These are phyloP conservation scores for Chydorus sphaericus DNA, from an alignment of 2,888 invertebrate species.

Conservation along the genomic window DNA sequence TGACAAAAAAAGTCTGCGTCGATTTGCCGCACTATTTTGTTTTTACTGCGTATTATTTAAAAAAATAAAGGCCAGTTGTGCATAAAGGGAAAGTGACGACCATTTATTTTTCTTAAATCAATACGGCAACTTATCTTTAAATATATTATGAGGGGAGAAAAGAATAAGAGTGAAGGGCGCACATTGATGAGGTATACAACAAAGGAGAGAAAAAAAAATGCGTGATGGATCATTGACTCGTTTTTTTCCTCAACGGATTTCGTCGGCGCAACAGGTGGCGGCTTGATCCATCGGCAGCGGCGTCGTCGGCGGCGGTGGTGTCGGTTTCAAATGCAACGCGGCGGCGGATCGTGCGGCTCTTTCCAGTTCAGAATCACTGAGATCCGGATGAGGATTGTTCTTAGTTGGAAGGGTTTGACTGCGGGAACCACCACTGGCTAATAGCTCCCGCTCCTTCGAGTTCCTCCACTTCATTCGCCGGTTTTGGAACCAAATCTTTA, in stretches of 20 bases:
- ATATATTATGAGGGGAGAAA: neutral
- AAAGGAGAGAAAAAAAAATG: neutral
- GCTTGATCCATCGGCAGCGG: neutral
- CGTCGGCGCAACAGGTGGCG: conserved; percentile 2
- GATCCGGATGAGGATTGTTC: conserved; percentile 88
- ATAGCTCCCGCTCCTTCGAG: conserved; percentile 84
- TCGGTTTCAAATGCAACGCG: neutral
- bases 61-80: neutral
- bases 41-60: neutral
- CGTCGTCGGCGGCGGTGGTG: neutral
- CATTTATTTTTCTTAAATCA: neutral
- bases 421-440: conserved; percentile 82
- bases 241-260: neutral
- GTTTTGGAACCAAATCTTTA: conserved; percentile 90
- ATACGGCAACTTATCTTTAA: neutral
- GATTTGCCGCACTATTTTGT: too few relatives aligned
- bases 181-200: neutral
- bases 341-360: conserved; percentile 14
- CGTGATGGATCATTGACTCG: neutral
- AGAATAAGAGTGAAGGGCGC: neutral
- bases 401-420: conserved; percentile 93
- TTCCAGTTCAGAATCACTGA: conserved; percentile 46
- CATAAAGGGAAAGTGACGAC: neutral
- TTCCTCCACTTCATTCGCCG: conserved; percentile 98
- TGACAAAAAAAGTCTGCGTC: too few relatives aligned